Evolutionary conservation across 2,113 vertebrate species (phyloP).

Genomic region (Pica pica): DNA sequence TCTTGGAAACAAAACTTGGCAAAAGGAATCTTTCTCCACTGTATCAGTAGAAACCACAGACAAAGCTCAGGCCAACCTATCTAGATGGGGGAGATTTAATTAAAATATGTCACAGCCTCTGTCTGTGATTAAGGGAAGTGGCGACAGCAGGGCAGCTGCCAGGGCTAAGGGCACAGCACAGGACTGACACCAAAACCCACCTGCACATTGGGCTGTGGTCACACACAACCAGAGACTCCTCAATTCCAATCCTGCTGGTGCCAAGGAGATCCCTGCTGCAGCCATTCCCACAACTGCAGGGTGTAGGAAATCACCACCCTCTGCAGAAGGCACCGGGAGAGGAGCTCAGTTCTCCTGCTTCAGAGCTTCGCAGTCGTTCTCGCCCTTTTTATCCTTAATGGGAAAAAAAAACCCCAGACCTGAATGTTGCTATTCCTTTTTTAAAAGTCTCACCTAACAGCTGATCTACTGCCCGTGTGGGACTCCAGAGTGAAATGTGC

Average conservation of each 20-base stretch:
- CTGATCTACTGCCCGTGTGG: not conserved
- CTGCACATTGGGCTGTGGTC: not conserved
- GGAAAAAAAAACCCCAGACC: not conserved
- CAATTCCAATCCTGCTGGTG: rapidly evolving
- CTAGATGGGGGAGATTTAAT: not conserved
- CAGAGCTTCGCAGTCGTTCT: not conserved
- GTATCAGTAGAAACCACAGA: not conserved
- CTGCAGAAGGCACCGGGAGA: rapidly evolving
- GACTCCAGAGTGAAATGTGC: not conserved
- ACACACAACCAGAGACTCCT: not conserved
- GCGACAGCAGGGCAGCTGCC: not conserved
- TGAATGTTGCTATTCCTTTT: not conserved
- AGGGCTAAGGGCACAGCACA: not conserved
- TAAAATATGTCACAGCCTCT: not conserved
- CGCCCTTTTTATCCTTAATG: not conserved
- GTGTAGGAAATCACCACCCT: not conserved
- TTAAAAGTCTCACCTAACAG: not conserved
- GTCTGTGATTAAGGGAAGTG: rapidly evolving
- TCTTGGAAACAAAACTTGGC: constrained; percentile 7
- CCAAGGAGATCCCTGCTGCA: not conserved
- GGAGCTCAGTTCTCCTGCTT: not conserved
- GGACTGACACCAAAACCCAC: not conserved
- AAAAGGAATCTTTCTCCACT: not conserved
- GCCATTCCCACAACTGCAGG: rapidly evolving
- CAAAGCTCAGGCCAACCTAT: not conserved